Evolutionary conservation across 2,797 vertebrate species (phyloP).

Genomic region (Steatocranus sp.): DNA sequence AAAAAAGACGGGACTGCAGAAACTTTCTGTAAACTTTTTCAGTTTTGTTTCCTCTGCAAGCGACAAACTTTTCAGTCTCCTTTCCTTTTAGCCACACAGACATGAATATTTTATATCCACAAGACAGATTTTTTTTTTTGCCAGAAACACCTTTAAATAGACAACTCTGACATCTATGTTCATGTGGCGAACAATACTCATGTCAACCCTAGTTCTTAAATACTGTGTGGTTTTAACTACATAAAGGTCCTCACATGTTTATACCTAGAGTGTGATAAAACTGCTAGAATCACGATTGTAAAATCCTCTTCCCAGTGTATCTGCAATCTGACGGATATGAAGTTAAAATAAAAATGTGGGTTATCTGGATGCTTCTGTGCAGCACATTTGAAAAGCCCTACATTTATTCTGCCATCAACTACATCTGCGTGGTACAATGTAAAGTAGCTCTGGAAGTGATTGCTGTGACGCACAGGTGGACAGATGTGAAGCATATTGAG

Average conservation of each 20-base stretch:
- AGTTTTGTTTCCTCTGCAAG: not conserved
- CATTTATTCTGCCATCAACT: not conserved
- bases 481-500: not conserved
- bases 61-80: not conserved
- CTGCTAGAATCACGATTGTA: not conserved
- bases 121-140: not conserved
- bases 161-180: not conserved
- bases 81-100: not conserved
- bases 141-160: not conserved
- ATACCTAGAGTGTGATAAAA: not conserved
- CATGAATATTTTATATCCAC: not conserved
- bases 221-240: not conserved
- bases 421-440: not conserved
- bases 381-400: conserved; percentile 1
- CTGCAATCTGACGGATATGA: not conserved
- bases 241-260: not conserved
- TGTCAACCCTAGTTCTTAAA: not conserved
- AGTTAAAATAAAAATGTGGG: not conserved
- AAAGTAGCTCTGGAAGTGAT: conserved; percentile 5
- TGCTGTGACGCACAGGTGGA: not conserved
- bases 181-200: not conserved
- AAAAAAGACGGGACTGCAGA: not conserved
- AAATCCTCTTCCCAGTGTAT: not conserved
- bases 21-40: not conserved
- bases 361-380: conserved; percentile 37